Base-by-base conservation (phyloP, 2,797 vertebrate genomes). In the Anniella stebbinsi region DNA sequence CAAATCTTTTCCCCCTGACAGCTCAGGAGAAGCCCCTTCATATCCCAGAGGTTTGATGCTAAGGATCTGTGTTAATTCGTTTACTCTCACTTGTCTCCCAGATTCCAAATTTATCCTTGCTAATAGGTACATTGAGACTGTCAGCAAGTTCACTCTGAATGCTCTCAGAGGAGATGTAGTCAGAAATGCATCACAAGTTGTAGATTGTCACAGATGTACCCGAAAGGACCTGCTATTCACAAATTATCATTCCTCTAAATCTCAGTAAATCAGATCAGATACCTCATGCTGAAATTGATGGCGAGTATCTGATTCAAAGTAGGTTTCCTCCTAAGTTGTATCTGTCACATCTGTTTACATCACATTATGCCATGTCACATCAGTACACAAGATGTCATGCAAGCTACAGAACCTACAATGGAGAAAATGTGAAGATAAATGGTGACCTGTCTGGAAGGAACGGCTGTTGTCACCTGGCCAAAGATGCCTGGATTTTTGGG, bases 241-340 rank as follows among this genome's bases (percentile, higher is more conserved):
- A 92, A 66, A 36, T 72, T 13, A 72, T 76, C 25, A 77, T 30
- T 63, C 9, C 36, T 0, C 4, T 88, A 67, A 89, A 45, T 70
- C 6, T 87, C 66, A 81, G 23, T 6, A 92, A 87, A 93, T 76
- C 75, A 83, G 30, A 83, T 92, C 82, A 88, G 30, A 91, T 88
- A 69, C 4, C 83, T 3, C 28, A 4, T 11, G 60, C 3, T 93
- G 83, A 93, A 93, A 93, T 1, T 86, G 33, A 86, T 72, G 51
- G 18, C 30, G 80, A 72, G 36, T 54, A 36, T 73, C 51, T 86
- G n/a, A 89, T 91, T 87, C 67, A 93, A 91, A 88, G 54, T 41
- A 87, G 1, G 6, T 72, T 89, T 91, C 88, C 63, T 91, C 83
- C 9, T 86, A 89, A 88, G 33, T 0, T 77, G 28, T 48, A 89